Base-by-base conservation (phyloP, 2,888 invertebrate genomes). In the Acleris cristana region DNA sequence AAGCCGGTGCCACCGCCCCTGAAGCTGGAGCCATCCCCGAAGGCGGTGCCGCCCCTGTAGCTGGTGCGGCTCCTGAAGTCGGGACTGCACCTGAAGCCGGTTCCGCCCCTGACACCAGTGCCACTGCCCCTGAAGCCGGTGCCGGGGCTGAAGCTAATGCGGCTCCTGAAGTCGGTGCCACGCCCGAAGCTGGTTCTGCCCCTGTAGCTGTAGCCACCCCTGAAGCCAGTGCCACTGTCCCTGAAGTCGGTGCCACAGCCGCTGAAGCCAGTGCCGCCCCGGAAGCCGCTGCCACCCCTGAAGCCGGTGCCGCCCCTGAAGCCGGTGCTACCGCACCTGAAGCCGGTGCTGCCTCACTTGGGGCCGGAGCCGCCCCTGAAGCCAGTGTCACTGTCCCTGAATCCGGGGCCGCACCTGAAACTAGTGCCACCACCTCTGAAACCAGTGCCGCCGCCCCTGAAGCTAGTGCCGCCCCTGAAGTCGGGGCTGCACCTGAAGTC, bases 171-270 rank as follows among this genome's bases (percentile, higher is more conserved):
- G 7, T 8, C 26, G 26, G 26, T 8, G 26, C 26, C 7, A 8
- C 7, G 16, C 26, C 16, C 21, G 52, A 21, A 10, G 18, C 18
- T 30, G n/a, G 51, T 0, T 8, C 26, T 2, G 26, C 12, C 7
- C 26, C 51, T 40, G 34, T 18, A 18, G 51, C 26, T 7, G 7
- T 14, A 30, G n/a, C 60, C 18, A 49, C 34, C n/a, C 44, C 70
- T n/a, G 21, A 60, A 26, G 65, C 19, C 7, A 21, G 64, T 56
- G 83, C 81, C 14, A 12, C 26, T 1, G 26, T 40, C 6, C 44
- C 21, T 52, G 56, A 34, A 7, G 51, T 19, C 1, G 51, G 18
- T 26, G 21, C 54, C 34, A 30, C 8, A 1, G 45, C 30, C 4
- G 3, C 54, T 34, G 30, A 34, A 23, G 48, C n/a, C 18, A 18